Percentiles rank a stretch among this genome's conserved stretches.
These are phyloP conservation scores for Lycia hirtaria DNA, from an alignment of 2,888 invertebrate genomes.

Conservation along the genomic window DNA sequence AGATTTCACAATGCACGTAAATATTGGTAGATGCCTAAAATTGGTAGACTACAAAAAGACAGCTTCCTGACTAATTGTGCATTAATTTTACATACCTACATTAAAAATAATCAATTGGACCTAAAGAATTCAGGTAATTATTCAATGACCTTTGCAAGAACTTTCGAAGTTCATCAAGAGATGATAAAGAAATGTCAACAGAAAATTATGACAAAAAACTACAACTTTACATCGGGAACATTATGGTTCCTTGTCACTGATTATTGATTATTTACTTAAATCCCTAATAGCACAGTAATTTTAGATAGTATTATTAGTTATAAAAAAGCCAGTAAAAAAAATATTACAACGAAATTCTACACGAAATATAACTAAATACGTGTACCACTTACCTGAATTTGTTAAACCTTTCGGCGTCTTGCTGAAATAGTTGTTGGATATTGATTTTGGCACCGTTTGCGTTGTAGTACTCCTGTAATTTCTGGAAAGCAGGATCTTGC, in stretches of 20 bases:
- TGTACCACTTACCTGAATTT: conserved; percentile 91
- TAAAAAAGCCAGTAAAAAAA: not conserved
- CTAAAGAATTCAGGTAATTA: too few relatives aligned
- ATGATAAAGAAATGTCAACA: conserved; percentile 29
- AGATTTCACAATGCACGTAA: not conserved
- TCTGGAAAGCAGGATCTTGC: conserved; percentile 89
- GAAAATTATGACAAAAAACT: not conserved
- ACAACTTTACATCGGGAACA: too few relatives aligned
- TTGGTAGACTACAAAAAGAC: too few relatives aligned
- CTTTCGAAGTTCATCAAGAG: conserved; percentile 45
- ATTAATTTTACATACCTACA: too few relatives aligned
- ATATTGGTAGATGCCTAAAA: not conserved
- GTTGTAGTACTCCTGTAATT: conserved; percentile 91
- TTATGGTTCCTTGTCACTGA: too few relatives aligned
- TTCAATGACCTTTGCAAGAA: conserved; percentile 63
- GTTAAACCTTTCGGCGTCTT: conserved; percentile 92
- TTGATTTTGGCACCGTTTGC: conserved; percentile 90
- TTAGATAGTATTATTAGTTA: not conserved
- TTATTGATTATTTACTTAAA: too few relatives aligned
- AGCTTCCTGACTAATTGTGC: too few relatives aligned
- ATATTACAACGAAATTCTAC: conserved; percentile 19
- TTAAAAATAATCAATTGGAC: not conserved
- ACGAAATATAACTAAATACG: conserved; percentile 33
- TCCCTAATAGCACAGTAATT: not conserved
- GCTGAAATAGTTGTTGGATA: conserved; percentile 92